phyloP scores from a whole-genome alignment of 2,888 invertebrate genomes.

The Hydraecia micacea region DNA sequence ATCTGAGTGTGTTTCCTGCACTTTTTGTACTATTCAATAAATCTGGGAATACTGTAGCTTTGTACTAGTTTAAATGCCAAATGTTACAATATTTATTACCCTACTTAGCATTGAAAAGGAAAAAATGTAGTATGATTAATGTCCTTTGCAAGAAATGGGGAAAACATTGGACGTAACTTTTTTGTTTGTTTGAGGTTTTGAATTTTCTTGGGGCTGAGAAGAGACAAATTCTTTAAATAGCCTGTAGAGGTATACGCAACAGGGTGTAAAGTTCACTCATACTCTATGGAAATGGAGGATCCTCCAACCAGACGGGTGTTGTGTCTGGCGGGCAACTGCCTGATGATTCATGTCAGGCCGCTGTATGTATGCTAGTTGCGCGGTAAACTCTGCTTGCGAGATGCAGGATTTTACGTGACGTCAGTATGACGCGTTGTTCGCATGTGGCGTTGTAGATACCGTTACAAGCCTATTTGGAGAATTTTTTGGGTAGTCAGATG shows the following conservation, averaged over 20 bases:
- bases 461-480: background rate
- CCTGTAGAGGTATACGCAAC: too few species aligned
- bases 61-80: constrained; percentile 58
- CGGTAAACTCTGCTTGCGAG: too few species aligned
- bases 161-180: constrained; percentile 11
- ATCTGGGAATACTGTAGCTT: constrained; percentile 24
- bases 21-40: constrained; percentile 51
- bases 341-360: too few species aligned
- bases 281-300: too few species aligned
- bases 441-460: too few species aligned
- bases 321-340: too few species aligned
- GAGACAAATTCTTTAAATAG: background rate
- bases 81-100: constrained; percentile 65
- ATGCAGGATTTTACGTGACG: too few species aligned
- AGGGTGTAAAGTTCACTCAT: too few species aligned
- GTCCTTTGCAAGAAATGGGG: background rate
- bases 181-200: background rate
- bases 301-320: too few species aligned
- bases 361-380: too few species aligned
- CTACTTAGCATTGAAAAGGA: constrained; percentile 29
- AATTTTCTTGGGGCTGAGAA: background rate
- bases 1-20: constrained; percentile 32
- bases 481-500: background rate
- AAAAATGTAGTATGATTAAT: constrained; percentile 28
- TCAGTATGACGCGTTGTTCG: too few species aligned